Evolutionary conservation across 2,113 vertebrate genomes (phyloP), one percentile per base, ranked within the genome.

Genomic region (Limnothrissa miodon): DNA sequence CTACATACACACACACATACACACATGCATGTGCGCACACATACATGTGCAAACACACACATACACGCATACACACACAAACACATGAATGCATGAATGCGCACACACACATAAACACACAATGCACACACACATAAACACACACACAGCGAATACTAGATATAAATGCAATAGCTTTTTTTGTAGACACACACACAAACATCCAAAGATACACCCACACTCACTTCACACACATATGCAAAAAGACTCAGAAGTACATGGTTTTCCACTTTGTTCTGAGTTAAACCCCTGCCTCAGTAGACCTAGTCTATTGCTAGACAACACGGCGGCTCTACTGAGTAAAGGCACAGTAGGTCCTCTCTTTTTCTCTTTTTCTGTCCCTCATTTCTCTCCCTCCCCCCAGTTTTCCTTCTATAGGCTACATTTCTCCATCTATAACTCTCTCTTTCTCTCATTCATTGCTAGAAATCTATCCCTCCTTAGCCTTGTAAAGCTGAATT

Each of bases 1-100:
- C 53, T 91, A 95, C 84, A 85, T 91, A 84, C 91, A 91, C 45
- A 96, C 66, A 74, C 25, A 74, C 66, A 74, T 33, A 74, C 33
- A 74, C 66, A 74, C 9, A 25, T 11, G 29, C 23, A 29, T n/a
- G 13, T n/a, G 29, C 25, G 5, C 59, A 62, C n/a, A 29, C 59
- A 62, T n/a, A 29, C 59, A 66, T 25, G 15, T 25, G 29, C 25
- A 33, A 8, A 66, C 8, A 33, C 29, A 13, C 66, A 70, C 66
- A 33, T 3, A 33, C 62, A 70, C 29, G 36, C 62, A 36, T 29
- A 70, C 62, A 15, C 62, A 36, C 62, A 15, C 62, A 36, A 11
- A 17, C 29, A 36, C 29, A 17, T n/a, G n/a, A n/a, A n/a, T n/a
- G n/a, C n/a, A n/a, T n/a, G n/a, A n/a, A n/a, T n/a, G n/a, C 62